Evolutionary conservation across 2,113 vertebrate genomes (phyloP).

Genomic region (Hiodon tergisus): DNA sequence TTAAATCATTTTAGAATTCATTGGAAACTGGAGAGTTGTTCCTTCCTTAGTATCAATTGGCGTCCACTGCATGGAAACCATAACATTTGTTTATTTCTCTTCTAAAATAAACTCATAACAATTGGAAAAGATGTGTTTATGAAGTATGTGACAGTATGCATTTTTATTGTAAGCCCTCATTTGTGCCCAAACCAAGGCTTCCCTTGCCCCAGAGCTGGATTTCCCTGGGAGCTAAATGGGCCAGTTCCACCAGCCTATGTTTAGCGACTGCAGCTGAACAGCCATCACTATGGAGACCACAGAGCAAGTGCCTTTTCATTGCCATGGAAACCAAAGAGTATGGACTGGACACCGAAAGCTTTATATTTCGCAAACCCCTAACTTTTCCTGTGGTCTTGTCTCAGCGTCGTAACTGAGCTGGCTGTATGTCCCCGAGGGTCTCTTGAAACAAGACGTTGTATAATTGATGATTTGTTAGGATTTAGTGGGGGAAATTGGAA

Average conservation of each 20-base stretch:
- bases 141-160: background rate
- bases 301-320: slow-evolving; percentile 40
- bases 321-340: slow-evolving; percentile 41
- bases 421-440: background rate
- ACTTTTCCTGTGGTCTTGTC: slow-evolving; percentile 20
- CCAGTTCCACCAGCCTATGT: slow-evolving; percentile 20
- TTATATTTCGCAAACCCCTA: slow-evolving; percentile 32
- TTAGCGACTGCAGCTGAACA: slow-evolving; percentile 33
- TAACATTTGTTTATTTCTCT: too few relatives aligned
- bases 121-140: background rate
- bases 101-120: background rate
- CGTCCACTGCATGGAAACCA: too few relatives aligned
- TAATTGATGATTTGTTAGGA: background rate
- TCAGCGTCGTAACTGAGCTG: slow-evolving; percentile 10
- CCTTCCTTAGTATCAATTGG: too few relatives aligned
- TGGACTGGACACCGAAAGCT: slow-evolving; percentile 32
- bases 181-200: background rate
- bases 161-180: background rate
- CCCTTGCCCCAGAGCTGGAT: background rate
- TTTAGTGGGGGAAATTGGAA: background rate
- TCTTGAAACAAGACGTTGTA: slow-evolving; percentile 9
- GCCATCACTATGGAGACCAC: slow-evolving; percentile 42
- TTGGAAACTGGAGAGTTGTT: too few relatives aligned
- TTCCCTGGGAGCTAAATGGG: slow-evolving; percentile 25
- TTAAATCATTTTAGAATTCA: too few relatives aligned